These are phyloP conservation scores for Cebus imitator DNA, from an alignment of 2,113 vertebrate species.

Conservation along the genomic window DNA sequence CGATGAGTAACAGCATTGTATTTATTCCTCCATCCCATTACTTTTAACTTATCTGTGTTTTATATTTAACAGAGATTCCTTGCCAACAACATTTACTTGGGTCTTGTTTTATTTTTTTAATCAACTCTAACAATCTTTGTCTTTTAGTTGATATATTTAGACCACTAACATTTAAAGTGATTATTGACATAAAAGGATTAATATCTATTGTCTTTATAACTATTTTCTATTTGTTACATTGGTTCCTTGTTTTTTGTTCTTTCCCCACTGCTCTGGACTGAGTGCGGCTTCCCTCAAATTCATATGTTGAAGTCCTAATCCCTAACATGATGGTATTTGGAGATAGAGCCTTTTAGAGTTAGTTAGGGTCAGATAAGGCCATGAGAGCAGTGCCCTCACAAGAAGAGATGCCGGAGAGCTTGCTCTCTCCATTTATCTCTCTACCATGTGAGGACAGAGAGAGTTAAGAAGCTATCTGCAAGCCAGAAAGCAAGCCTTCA, in stretches of 20 bases:
- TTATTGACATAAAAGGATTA: neutral
- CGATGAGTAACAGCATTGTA: neutral
- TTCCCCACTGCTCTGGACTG: neutral
- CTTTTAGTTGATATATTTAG: neutral
- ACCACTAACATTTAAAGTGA: neutral
- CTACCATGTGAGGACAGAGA: neutral
- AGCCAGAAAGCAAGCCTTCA: neutral
- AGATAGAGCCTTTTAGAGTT: no score
- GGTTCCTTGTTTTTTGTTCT: neutral
- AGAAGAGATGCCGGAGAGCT: neutral
- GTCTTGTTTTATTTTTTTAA: neutral
- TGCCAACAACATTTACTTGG: neutral
- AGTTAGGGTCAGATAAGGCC: neutral
- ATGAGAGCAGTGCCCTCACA: neutral
- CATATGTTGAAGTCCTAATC: neutral
- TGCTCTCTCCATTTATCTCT: neutral
- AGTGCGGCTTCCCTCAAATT: neutral
- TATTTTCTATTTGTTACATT: neutral
- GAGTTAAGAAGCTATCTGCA: neutral
- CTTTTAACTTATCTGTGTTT: neutral
- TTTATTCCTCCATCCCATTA: neutral
- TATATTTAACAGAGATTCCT: neutral
- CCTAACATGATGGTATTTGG: neutral
- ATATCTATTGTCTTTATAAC: neutral
- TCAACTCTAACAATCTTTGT: neutral